These are phyloP conservation scores for Athalia rosae DNA, from an alignment of 2,888 invertebrate genomes.

Conservation along the genomic window DNA sequence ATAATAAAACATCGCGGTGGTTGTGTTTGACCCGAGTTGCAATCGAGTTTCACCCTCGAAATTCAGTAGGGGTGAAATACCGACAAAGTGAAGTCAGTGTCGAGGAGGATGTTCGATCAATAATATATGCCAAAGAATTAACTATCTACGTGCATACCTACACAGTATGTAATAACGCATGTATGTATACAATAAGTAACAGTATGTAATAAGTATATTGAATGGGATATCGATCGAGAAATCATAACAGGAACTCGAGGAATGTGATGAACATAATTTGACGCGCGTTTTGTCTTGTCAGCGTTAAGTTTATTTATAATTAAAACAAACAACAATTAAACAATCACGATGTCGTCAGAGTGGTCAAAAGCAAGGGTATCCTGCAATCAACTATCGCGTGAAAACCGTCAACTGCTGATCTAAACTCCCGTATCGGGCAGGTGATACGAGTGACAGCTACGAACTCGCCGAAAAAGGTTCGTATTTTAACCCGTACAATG, in stretches of 20 bases:
- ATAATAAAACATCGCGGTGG: not conserved
- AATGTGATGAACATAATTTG: not conserved
- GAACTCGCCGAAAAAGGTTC: slow-evolving; percentile 32
- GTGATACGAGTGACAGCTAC: slow-evolving; percentile 36
- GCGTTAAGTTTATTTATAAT: not conserved
- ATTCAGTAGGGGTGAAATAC: slow-evolving; percentile 17
- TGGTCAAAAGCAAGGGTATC: not conserved
- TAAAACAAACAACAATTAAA: slow-evolving; percentile 4
- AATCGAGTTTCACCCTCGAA: not conserved
- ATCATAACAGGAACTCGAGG: too few species aligned
- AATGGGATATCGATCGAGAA: too few species aligned
- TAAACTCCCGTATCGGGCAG: slow-evolving; percentile 8
- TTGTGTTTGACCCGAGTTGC: not conserved
- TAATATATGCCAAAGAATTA: slow-evolving; percentile 24
- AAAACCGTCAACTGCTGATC: not conserved
- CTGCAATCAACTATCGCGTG: not conserved
- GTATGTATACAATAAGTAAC: not conserved
- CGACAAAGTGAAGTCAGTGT: not conserved
- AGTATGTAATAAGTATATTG: too few species aligned
- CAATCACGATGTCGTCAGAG: not conserved
- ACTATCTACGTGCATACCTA: not conserved
- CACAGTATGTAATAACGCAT: not conserved
- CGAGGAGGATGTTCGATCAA: slow-evolving; percentile 34
- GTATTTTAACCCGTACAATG: slow-evolving; percentile 3
- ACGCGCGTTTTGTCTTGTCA: not conserved